These are phyloP conservation scores for Drosophila melanica DNA, from an alignment of 1,140 invertebrate genomes.

Conservation along the genomic window DNA sequence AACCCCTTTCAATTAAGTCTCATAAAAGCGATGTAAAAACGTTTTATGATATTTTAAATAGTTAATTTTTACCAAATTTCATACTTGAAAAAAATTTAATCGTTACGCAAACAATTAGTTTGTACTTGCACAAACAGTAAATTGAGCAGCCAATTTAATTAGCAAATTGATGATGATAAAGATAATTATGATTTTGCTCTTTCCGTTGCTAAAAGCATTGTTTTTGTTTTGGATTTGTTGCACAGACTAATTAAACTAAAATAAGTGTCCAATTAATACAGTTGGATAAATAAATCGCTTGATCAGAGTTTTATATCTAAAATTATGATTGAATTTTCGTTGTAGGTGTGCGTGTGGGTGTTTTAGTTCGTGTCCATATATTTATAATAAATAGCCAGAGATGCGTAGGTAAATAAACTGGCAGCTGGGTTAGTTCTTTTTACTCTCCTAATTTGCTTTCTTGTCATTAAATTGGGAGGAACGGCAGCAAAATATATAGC, in stretches of 20 bases:
- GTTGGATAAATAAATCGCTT: background rate
- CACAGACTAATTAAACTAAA: slow-evolving; percentile 16
- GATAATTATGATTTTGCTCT: background rate
- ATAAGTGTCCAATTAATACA: slow-evolving; percentile 9
- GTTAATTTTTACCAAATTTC: background rate
- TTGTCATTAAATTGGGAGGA: background rate
- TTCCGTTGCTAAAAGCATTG: background rate
- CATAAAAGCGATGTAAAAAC: too few relatives aligned
- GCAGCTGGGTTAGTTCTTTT: slow-evolving; percentile 6
- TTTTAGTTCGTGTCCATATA: background rate
- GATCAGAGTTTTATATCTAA: background rate
- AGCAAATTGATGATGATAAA: background rate
- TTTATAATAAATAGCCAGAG: background rate
- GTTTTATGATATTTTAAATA: too few relatives aligned
- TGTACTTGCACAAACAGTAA: background rate
- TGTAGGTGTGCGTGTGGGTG: background rate
- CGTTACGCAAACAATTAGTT: background rate
- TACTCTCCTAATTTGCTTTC: slow-evolving; percentile 1
- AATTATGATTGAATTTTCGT: too few relatives aligned
- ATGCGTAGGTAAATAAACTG: slow-evolving; percentile 29
- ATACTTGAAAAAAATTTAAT: background rate
- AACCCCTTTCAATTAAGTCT: too few relatives aligned
- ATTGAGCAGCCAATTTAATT: background rate
- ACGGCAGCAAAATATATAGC: background rate
- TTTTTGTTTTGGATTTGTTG: background rate